Evolutionary conservation across 2,888 invertebrate genomes (phyloP), one percentile per base, ranked within the genome.

Genomic region (Andrena haemorrhoa): DNA sequence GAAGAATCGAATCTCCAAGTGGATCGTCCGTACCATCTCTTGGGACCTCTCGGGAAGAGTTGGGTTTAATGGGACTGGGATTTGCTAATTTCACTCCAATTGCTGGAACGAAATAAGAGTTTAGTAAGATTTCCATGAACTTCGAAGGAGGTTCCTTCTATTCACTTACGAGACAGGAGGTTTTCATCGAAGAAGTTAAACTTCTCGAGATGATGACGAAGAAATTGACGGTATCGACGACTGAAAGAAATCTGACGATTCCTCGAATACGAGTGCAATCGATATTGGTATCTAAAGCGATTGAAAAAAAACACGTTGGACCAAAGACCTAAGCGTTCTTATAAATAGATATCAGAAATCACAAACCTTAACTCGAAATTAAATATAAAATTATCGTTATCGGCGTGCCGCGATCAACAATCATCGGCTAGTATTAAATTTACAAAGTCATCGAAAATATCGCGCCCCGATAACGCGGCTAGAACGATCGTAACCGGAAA

Each of bases 401-500:
- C 73, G 64, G 4, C 29, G 35, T 6, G 29, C 26, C 0, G 29
- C 29, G 47, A 64, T 76, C 69, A 29, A 49, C 20, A 49, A 23
- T 58, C 75, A 49, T 65, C 58, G 16, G 47, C 16, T 12, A 16
- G 33, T 49, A 66, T 78, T 61, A 71, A 80, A 82, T 61, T 61
- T 10, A 75, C 53, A 56, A 53, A 74, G 47, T 73, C 64, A 70
- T 65, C 65, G 61, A 77, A 73, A 65, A 60, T 65, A 77, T 74
- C 65, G 20, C 5, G 2, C n/a, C 23, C n/a, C 23, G 53, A 65
- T 61, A 71, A 63, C 63, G 23, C 10, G 16, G 33, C 65, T 58
- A 53, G 53, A 64, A 66, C 64, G 58, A 64, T 78, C 74, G 61
- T 78, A 35, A 70, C 70, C 74, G 72, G 51, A 23, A 82, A 78